phyloP scores from a whole-genome alignment of 1,140 invertebrate species.

The Cherax quadricarinatus region DNA sequence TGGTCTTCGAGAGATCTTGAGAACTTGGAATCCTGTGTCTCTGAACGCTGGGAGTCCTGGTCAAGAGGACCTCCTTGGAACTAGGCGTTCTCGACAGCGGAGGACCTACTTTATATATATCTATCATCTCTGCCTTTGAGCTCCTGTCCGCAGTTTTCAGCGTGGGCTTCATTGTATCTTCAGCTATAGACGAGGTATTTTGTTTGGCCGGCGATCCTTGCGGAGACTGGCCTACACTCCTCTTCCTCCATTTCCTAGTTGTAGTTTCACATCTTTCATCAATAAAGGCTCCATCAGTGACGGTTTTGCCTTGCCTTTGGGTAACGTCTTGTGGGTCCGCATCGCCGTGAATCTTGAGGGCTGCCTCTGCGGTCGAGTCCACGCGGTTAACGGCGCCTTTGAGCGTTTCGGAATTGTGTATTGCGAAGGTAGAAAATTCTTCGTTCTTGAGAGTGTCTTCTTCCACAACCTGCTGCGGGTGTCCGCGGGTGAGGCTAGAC shows the following conservation, averaged over 20 bases:
- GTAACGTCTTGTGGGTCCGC: neutral
- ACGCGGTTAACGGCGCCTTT: neutral
- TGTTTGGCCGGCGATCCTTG: neutral
- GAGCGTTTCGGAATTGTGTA: neutral
- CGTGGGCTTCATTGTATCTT: neutral
- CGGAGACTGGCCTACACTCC: neutral
- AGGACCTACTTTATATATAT: neutral
- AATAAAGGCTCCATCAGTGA: neutral
- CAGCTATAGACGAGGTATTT: neutral
- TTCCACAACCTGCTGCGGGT: neutral
- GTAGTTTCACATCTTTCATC: neutral
- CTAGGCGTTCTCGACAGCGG: neutral
- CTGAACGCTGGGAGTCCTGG: neutral
- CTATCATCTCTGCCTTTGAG: neutral
- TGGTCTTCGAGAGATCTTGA: neutral
- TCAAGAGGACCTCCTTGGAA: slow-evolving; percentile 17
- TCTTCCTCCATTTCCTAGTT: neutral
- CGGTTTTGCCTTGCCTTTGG: neutral
- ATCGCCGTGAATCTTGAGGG: neutral
- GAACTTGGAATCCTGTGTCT: neutral
- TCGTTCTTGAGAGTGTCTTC: no score
- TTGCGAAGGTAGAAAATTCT: no score
- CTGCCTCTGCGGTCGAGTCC: neutral
- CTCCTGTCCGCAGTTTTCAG: slow-evolving; percentile 4
- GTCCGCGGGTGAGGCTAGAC: neutral